Evolutionary conservation across 1,140 invertebrate species (phyloP), one percentile per base, ranked within the genome.

Genomic region (Zaprionus inermis): DNA sequence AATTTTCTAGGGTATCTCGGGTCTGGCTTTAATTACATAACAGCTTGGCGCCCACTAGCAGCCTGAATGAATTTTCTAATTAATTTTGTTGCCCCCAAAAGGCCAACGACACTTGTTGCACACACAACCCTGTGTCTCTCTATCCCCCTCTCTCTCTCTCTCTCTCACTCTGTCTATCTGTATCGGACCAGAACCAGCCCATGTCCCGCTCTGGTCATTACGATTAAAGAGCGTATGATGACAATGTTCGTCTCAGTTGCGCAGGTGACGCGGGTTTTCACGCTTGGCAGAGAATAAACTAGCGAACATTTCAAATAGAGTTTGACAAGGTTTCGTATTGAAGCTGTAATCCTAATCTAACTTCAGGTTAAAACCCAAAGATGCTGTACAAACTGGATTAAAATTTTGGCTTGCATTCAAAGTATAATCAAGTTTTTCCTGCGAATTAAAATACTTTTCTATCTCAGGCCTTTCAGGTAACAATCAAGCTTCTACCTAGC

Each of bases 21-120:
- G 36, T 38, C 22, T 14, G 11, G 4, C 60, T 36, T n/a, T 38
- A 2, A 68, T 84, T 84, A 51, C 74, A 84, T 78, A 81, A 85
- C 65, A 55, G 75, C 41, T 55, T 22, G 63, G 44, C 71, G 66
- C 68, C 61, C 63, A 61, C 44, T 20, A 41, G 10, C 12, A 34
- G 32, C 58, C 56, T 41, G 22, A n/a, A 24, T 61, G 28, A 20
- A 55, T 51, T 11, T 4, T 56, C 71, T 67, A 82, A 82, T 82
- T 82, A 78, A 78, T 59, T 66, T 59, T 65, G 36, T 46, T 76
- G 80, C 75, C 71, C 74, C 56, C 79, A 82, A 82, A 83, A 82
- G 79, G 79, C 71, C 81, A 84, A 63, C 77, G 77, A 76, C 77
- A 83, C 60, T 84, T 84, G 81, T 83, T 83, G 81, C 76, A 72